Evolutionary conservation across 92 coral and sea anemone genomes (phyloP).

Genomic region (Heliopora coerulea): DNA sequence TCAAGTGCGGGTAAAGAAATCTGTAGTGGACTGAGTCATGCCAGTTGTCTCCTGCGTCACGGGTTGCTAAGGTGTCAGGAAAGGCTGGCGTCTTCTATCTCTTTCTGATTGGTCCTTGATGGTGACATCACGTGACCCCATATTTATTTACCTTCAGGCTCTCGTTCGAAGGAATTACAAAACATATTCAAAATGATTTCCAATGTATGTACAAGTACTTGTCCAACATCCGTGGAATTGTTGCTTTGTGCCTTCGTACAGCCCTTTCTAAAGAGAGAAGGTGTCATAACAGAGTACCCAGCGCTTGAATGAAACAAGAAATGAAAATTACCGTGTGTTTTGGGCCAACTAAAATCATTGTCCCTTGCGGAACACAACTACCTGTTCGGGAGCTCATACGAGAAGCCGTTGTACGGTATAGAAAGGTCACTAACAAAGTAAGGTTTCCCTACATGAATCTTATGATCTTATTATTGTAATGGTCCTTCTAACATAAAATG

Average conservation of each 20-base stretch:
- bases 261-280: slow-evolving; percentile 14
- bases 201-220: not conserved
- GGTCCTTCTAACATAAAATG: not conserved
- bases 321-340: slow-evolving; percentile 97
- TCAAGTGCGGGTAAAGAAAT: no score
- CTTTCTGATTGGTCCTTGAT: slow-evolving; percentile 20
- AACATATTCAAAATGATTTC: slow-evolving; percentile 19
- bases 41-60: no score
- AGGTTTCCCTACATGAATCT: slow-evolving; percentile 20
- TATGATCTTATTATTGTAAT: not conserved
- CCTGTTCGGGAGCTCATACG: slow-evolving; percentile 79
- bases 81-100: slow-evolving; percentile 34
- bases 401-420: slow-evolving; percentile 89
- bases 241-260: slow-evolving; percentile 23
- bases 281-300: slow-evolving; percentile 5
- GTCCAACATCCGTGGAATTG: slow-evolving; percentile 41
- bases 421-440: slow-evolving; percentile 95
- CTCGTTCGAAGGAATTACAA: slow-evolving; percentile 3
- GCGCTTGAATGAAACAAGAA: slow-evolving; percentile 39
- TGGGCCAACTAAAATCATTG: slow-evolving; percentile 85
- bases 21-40: no score
- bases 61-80: slow-evolving; percentile 35
- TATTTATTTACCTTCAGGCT: not conserved
- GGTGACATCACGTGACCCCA: slow-evolving; percentile 37
- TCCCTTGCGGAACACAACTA: slow-evolving; percentile 96